Evolutionary conservation across 2,113 vertebrate genomes (phyloP).

Genomic region (Prochilodus magdalenae): DNA sequence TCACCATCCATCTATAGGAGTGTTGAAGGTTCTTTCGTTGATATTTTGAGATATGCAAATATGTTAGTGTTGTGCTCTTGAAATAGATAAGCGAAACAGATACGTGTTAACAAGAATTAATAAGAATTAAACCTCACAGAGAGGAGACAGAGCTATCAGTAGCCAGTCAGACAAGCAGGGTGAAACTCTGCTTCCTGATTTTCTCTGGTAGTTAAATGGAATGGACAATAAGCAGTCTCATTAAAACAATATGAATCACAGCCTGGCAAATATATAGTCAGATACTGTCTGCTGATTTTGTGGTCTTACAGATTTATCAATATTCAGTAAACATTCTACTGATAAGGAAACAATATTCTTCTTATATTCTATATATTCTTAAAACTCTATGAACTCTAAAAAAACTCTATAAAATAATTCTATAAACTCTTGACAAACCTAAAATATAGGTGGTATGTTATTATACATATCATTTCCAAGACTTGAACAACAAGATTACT

Average conservation of each 20-base stretch:
- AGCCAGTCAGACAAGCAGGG: background rate
- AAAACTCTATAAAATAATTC: no score
- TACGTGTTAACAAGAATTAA: background rate
- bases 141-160: background rate
- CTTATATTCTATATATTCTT: no score
- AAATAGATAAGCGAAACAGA: no score
- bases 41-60: constrained; percentile 18
- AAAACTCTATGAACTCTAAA: no score
- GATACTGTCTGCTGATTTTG: no score
- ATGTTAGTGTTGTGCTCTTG: background rate
- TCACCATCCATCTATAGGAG: background rate
- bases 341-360: no score
- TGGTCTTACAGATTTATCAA: no score
- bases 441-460: no score
- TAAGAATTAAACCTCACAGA: background rate
- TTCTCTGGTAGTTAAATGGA: background rate
- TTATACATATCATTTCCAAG: no score
- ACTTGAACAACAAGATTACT: no score
- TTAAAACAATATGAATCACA: background rate
- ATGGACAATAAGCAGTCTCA: background rate
- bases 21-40: background rate
- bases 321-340: background rate
- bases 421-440: no score
- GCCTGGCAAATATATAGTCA: no score
- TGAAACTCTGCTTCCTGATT: background rate